phyloP scores from a whole-genome alignment of 2,797 vertebrate species.

The Anabacerthia variegaticeps region DNA sequence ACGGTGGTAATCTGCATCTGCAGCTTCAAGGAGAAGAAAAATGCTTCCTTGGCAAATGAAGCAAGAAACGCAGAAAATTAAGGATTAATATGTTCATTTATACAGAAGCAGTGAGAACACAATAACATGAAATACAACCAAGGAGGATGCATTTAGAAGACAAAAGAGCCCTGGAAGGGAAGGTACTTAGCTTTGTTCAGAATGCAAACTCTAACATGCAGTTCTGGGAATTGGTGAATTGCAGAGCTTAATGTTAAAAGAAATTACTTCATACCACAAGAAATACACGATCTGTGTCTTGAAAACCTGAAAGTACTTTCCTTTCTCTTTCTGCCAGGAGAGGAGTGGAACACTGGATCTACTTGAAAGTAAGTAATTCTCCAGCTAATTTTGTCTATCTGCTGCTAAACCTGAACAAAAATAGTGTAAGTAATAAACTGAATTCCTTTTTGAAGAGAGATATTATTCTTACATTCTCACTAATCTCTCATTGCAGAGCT shows the following conservation, averaged over 20 bases:
- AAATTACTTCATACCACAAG: constrained; percentile 36
- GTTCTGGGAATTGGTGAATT: constrained; percentile 47
- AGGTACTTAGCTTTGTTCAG: constrained; percentile 52
- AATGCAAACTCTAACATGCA: constrained; percentile 10
- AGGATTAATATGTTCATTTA: constrained; percentile 69
- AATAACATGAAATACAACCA: constrained; percentile 27
- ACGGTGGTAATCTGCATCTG: constrained; percentile 26
- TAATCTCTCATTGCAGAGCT: neutral
- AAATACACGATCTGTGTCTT: neutral
- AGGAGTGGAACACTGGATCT: neutral
- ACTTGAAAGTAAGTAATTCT: neutral
- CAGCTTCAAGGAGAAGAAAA: constrained; percentile 42
- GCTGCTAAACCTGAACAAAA: neutral
- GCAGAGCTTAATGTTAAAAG: constrained; percentile 21
- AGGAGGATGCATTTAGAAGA: constrained; percentile 63
- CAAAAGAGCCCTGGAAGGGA: constrained; percentile 26
- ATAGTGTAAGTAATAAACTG: neutral
- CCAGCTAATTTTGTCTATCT: constrained; percentile 19
- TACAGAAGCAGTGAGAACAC: constrained; percentile 44
- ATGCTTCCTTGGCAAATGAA: constrained; percentile 34
- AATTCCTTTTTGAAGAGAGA: neutral
- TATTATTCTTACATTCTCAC: neutral
- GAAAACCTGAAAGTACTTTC: constrained; percentile 26
- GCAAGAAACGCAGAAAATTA: constrained; percentile 55
- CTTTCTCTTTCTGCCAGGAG: neutral